Evolutionary conservation across 2,113 vertebrate species (phyloP), one percentile per base, ranked within the genome.

Genomic region (Numenius arquata): DNA sequence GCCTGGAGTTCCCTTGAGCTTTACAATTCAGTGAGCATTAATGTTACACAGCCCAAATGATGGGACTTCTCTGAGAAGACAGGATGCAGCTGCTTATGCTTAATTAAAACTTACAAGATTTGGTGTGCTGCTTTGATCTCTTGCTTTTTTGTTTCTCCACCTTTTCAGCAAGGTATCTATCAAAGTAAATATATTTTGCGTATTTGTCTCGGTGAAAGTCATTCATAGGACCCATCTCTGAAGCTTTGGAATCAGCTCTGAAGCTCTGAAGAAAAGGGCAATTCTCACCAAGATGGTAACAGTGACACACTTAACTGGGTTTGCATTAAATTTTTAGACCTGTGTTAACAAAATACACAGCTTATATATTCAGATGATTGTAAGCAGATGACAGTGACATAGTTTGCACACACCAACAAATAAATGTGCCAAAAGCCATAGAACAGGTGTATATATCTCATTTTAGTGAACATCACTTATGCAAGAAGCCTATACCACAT

Each of bases 1-100:
- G 85, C 81, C 90, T 94, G 88, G 43, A 38, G 72, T 38, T 96
- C 97, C 94, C 95, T 27, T 32, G 96, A 94, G 96, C 78, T 96
- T 97, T 90, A 94, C 93, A 92, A 95, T 94, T 97, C 96, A 97
- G 84, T 50, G 63, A 96, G 67, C 88, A 93, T 97, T 97, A 96
- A 96, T 84, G 94, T 92, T 96, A 96, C 74, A 85, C 27, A 75
- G 87, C 76, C 79, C 76, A 94, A 94, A 91, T 89, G 93, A 95
- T 75, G 63, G 79, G 76, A 90, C 85, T 78, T 97, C 58, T 75
- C 88, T 41, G 63, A 76, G 66, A 94, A 94, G 94, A 96, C 90
- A 96, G 95, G 70, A 92, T 90, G 74, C 93, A 95, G 92, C 91
- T 95, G 95, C 83, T 95, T 88, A 50, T 84, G 61, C 45, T 95